Conservation (phyloP, 2,797 vertebrate species). For the Arremon brunneinucha region DNA sequence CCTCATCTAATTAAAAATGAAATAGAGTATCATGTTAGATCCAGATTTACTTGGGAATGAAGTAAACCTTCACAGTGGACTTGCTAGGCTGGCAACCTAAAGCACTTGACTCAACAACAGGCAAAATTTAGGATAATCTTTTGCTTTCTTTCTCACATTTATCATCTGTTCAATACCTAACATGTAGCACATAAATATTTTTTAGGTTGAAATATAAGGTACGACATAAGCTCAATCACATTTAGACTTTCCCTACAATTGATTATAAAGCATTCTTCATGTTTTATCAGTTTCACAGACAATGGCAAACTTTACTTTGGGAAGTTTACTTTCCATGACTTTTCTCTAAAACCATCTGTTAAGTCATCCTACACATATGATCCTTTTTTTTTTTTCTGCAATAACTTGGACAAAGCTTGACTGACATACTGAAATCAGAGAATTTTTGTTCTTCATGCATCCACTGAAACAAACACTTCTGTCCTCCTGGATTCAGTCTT, state of each 20-base stretch:
- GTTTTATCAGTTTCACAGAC: background rate
- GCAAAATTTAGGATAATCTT: background rate
- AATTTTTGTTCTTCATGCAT: background rate
- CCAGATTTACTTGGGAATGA: background rate
- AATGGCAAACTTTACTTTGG: background rate
- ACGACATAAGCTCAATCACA: background rate
- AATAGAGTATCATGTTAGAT: accelerated
- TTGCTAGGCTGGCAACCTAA: background rate
- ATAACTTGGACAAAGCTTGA: background rate
- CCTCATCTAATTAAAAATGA: background rate
- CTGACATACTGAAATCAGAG: background rate
- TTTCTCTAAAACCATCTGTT: background rate
- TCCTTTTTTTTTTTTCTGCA: background rate
- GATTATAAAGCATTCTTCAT: background rate
- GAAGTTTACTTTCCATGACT: background rate
- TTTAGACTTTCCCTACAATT: background rate
- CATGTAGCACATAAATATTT: background rate
- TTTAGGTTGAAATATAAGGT: background rate
- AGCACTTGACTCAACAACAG: accelerated
- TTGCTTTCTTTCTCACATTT: background rate
- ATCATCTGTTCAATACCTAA: background rate
- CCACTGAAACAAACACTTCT: background rate
- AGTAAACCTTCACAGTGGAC: background rate
- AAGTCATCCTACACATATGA: background rate
- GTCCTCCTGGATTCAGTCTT: background rate